These are phyloP conservation scores for Amblyraja radiata DNA, from an alignment of 2,797 vertebrate genomes.

Conservation along the genomic window DNA sequence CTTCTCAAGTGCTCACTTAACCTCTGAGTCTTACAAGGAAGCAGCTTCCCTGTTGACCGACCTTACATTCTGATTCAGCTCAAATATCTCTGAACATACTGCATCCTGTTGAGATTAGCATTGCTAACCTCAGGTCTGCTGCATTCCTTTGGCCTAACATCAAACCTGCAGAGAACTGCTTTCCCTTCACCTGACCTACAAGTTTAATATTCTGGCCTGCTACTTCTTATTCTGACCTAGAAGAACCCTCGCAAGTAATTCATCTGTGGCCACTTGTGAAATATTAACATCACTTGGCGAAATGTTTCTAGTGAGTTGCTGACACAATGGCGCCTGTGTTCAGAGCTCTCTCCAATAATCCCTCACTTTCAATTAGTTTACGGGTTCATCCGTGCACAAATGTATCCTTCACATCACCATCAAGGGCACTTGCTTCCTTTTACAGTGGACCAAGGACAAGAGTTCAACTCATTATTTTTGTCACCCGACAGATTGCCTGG, in stretches of 20 bases:
- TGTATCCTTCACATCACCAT: background rate
- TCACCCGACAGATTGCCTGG: background rate
- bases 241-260: background rate
- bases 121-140: background rate
- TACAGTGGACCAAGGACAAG: background rate
- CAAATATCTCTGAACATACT: background rate
- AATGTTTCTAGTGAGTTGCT: background rate
- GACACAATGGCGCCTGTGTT: background rate
- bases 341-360: background rate
- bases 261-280: conserved; percentile 1
- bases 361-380: background rate
- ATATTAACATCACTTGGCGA: background rate
- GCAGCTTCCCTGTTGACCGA: conserved; percentile 11
- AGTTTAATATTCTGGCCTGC: conserved; percentile 27
- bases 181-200: conserved; percentile 33
- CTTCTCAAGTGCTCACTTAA: background rate
- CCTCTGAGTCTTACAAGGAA: background rate
- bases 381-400: background rate
- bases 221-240: background rate
- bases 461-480: background rate
- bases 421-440: background rate
- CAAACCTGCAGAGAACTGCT: background rate
- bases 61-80: conserved; percentile 6
- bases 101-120: background rate
- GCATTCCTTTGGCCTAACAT: background rate